A percentile compares a stretch with the other conserved stretches of the same genome.
Conservation (phyloP, 2,888 invertebrate species). For the Athalia rosae region DNA sequence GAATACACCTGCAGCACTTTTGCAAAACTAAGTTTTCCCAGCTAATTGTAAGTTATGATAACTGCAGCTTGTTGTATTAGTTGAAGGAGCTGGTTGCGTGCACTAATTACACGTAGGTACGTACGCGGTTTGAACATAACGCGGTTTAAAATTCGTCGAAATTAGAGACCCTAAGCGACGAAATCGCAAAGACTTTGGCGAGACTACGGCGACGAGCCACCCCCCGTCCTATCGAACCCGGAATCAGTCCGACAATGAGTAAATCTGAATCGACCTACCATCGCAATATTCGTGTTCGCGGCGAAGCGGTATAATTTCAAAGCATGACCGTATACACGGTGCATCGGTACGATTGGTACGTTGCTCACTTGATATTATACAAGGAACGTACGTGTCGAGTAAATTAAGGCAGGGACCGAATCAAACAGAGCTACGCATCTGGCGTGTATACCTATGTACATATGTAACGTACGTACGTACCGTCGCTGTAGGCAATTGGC, state of each 20-base stretch:
- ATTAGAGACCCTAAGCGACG: too few species aligned
- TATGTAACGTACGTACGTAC: too few species aligned
- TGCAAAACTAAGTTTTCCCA: background rate
- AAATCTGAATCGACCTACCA: too few species aligned
- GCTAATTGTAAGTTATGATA: conserved; percentile 12
- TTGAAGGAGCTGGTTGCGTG: too few species aligned
- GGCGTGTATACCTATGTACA: too few species aligned
- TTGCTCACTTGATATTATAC: conserved; percentile 34
- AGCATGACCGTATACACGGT: background rate
- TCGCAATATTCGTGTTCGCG: background rate
- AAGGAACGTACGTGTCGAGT: conserved; percentile 27
- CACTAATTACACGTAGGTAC: too few species aligned
- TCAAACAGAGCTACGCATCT: background rate
- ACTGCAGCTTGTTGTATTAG: background rate
- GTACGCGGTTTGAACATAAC: too few species aligned
- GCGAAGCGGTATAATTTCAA: background rate
- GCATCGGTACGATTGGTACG: conserved; percentile 18
- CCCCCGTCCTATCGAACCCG: too few species aligned
- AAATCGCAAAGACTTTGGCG: too few species aligned
- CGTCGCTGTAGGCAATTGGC: conserved; percentile 20
- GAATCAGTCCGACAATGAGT: too few species aligned
- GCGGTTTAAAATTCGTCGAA: too few species aligned
- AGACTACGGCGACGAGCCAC: too few species aligned
- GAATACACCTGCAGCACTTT: background rate
- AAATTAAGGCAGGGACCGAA: conserved; percentile 37